Evolutionary conservation across 2,888 invertebrate species (phyloP).

Genomic region (Drosophila hamatofila): DNA sequence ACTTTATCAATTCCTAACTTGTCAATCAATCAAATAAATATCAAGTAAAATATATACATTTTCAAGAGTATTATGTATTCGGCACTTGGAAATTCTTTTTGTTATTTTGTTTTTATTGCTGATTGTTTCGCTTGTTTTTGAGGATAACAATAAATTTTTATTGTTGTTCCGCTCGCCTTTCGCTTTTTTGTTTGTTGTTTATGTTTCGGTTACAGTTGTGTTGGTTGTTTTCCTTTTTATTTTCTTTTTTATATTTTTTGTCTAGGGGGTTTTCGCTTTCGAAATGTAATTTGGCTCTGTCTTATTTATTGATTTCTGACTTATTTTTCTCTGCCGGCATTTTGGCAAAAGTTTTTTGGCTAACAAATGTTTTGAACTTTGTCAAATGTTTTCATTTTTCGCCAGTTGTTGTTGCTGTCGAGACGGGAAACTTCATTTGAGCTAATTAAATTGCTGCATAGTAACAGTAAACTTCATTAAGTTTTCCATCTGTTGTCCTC

Average conservation of each 20-base stretch:
- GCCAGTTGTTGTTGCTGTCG: conserved; percentile 14
- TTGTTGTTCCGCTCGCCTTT: conserved; percentile 62
- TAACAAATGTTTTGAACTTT: conserved; percentile 66
- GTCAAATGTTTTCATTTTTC: conserved; percentile 34
- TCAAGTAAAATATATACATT: neutral
- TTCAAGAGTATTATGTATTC: conserved; percentile 26
- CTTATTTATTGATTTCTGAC: conserved; percentile 68
- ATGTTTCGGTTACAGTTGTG: conserved; percentile 43
- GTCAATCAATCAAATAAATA: neutral
- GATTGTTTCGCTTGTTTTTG: conserved; percentile 73
- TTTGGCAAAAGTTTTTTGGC: conserved; percentile 34
- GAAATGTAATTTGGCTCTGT: conserved; percentile 20
- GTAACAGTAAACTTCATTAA: conserved; percentile 63
- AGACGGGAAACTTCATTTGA: conserved; percentile 58
- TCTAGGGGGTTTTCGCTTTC: conserved; percentile 22
- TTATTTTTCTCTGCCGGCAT: conserved; percentile 22
- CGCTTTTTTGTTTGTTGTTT: conserved; percentile 47
- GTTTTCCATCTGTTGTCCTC: conserved; percentile 42
- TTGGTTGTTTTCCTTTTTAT: conserved; percentile 13
- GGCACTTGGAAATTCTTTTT: neutral
- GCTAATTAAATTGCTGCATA: conserved; percentile 64
- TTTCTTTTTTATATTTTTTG: conserved; percentile 16
- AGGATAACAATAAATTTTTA: conserved; percentile 80
- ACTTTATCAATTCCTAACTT: too few relatives aligned
- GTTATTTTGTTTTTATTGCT: conserved; percentile 69